Evolutionary conservation across 1,140 invertebrate species (phyloP).

Genomic region (Hyposmocoma kahamanoa): DNA sequence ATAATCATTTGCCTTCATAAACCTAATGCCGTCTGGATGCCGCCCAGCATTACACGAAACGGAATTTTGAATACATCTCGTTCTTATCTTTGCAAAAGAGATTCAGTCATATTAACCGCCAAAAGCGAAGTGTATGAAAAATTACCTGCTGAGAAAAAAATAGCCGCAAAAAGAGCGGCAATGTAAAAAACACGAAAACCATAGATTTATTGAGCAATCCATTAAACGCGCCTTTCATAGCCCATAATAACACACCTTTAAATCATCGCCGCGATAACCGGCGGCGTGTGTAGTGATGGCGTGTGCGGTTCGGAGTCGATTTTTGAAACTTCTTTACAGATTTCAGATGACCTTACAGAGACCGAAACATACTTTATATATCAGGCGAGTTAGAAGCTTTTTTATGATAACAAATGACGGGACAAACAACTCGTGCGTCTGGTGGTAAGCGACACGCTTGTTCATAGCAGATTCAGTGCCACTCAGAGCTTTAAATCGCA

Average conservation of each 20-base stretch:
- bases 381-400: slow-evolving; percentile 7
- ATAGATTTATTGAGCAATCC: not conserved
- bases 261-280: slow-evolving; percentile 15
- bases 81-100: not conserved
- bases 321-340: too few relatives aligned
- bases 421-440: slow-evolving; percentile 20
- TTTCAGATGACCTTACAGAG: slow-evolving; percentile 22
- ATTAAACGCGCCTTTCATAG: not conserved
- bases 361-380: slow-evolving; percentile 13
- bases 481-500: too few relatives aligned
- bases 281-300: slow-evolving; percentile 11
- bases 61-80: not conserved
- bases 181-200: not conserved
- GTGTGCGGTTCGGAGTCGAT: too few relatives aligned
- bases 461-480: too few relatives aligned
- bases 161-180: too few relatives aligned
- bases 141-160: too few relatives aligned
- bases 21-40: not conserved
- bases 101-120: not conserved
- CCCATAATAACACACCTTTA: slow-evolving; percentile 12
- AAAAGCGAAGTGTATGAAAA: not conserved
- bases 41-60: not conserved
- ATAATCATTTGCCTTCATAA: too few relatives aligned
- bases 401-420: slow-evolving; percentile 22
- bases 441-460: not conserved